Base-by-base conservation (phyloP, 2,113 vertebrate genomes). In the Chionodraco myersi region DNA sequence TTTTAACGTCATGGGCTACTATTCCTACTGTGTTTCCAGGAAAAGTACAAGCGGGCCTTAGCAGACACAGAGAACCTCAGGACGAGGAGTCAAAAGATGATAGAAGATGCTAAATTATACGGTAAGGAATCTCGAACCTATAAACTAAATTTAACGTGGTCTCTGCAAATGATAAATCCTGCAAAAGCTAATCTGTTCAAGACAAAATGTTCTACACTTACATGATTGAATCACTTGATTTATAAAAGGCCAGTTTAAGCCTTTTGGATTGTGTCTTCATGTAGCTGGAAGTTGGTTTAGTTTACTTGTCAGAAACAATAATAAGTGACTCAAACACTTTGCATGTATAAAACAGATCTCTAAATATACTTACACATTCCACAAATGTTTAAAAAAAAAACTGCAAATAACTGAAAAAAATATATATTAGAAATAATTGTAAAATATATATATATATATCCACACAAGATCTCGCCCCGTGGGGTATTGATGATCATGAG, bases 21-120 rank as follows among this genome's bases (percentile, higher is more conserved):
- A 14, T 74, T 61, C 56, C 44, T 12, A 2, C 4, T 8, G 12
- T 63, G 12, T 67, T 65, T 65, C 0, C 86, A 99, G 98, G 98
- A 98, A 63, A 99, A 99, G 78, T 99, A 99, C 71, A 99, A 96
- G 87, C 95, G 98, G 67, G 97, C 97, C 0, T 88, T 99, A 80
- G 98, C 98, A 54, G 97, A 99, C 75, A 97, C 95, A 0, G 98
- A 99, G 92, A 99, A 99, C 41, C 87, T 99, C 10, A 90, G 98
- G 82, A 97, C 95, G 36, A 96, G 98, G 88, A 97, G 95, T 90
- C 96, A 97, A 67, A 99, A 98, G 61, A 84, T 99, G 94, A 94
- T 98, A 15, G 97, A 99, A 60, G 98, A 99, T 21, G 96, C 98
- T 0, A 99, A 99, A 67, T 82, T 99, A 84, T 99, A 96, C 0